These are phyloP conservation scores for Cephus runcator DNA, from an alignment of 2,888 invertebrate genomes.

Conservation along the genomic window DNA sequence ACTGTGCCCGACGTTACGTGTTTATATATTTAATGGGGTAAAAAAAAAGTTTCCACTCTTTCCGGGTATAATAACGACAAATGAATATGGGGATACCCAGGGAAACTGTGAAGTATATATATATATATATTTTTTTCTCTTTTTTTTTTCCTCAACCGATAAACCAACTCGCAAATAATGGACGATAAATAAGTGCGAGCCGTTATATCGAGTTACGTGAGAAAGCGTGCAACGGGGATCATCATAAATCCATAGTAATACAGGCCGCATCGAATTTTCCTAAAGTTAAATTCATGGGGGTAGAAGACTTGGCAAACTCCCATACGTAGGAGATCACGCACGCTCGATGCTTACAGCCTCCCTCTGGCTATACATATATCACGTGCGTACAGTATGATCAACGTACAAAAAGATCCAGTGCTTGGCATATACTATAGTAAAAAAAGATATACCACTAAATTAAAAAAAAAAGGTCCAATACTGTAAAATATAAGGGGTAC, in stretches of 20 bases:
- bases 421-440: neutral
- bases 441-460: neutral
- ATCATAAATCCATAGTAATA: slow-evolving; percentile 6
- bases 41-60: neutral
- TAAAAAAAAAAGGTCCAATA: neutral
- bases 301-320: slow-evolving; percentile 3
- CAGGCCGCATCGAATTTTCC: slow-evolving; percentile 6
- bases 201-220: neutral
- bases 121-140: neutral
- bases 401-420: neutral
- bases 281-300: slow-evolving; percentile 11
- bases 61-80: neutral
- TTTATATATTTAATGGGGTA: neutral
- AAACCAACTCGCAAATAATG: neutral
- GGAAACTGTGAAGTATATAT: neutral
- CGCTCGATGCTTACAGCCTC: neutral
- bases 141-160: neutral
- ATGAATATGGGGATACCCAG: neutral
- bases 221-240: slow-evolving; percentile 2
- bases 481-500: neutral
- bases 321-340: neutral
- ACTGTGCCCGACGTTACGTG: neutral
- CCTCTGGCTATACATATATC: neutral
- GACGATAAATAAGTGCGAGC: neutral
- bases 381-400: neutral